These are phyloP conservation scores for Troides oblongomaculatus DNA, from an alignment of 2,888 invertebrate genomes.

Conservation along the genomic window DNA sequence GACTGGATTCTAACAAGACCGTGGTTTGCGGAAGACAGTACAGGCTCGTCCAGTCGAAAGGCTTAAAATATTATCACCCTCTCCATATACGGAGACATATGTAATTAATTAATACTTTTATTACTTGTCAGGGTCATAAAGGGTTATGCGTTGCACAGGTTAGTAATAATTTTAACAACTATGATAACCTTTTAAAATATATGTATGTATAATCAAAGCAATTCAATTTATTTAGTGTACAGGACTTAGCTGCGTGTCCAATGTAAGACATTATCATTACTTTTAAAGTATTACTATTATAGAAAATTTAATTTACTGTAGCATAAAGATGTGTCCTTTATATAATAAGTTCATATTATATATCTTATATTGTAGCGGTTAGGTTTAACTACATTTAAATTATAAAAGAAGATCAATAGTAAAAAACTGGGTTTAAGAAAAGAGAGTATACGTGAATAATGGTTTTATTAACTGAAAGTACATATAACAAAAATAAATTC, in stretches of 20 bases:
- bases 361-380: not conserved
- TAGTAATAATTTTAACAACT: not conserved
- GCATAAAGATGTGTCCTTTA: not conserved
- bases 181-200: not conserved
- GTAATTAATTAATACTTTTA: not conserved
- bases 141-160: not conserved
- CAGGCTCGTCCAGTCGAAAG: too few species aligned
- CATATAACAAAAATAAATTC: not conserved
- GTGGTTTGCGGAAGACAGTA: too few species aligned
- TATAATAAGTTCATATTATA: too few species aligned
- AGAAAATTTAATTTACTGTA: not conserved
- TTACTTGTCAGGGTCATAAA: not conserved
- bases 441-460: not conserved
- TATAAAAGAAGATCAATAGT: too few species aligned
- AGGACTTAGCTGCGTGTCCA: not conserved
- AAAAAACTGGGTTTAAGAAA: not conserved
- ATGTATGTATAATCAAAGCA: not conserved
- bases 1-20: too few species aligned
- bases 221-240: slow-evolving; percentile 4
- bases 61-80: not conserved
- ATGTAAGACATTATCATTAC: not conserved
- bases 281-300: not conserved
- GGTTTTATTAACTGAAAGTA: not conserved
- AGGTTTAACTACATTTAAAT: too few species aligned
- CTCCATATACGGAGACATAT: not conserved